These are phyloP conservation scores for Callocephalon fimbriatum DNA, from an alignment of 2,113 vertebrate genomes.

Conservation along the genomic window DNA sequence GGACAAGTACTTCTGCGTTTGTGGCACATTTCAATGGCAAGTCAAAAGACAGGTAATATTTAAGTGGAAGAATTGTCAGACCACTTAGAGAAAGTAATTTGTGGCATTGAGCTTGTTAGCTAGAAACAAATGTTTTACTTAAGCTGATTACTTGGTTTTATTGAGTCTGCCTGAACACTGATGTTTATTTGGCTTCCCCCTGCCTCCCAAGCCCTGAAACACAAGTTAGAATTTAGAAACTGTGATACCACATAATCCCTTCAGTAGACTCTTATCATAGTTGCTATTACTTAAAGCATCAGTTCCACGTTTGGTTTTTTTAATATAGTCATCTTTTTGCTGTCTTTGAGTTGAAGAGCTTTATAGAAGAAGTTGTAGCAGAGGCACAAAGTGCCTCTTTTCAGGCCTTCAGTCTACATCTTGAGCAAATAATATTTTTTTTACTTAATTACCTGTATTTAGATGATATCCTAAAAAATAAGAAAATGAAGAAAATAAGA, in stretches of 20 bases:
- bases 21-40: conserved; percentile 74
- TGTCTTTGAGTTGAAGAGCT: not conserved
- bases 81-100: conserved; percentile 8
- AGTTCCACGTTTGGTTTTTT: not conserved
- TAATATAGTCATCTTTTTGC: not conserved
- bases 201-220: not conserved
- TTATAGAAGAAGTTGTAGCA: not conserved
- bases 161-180: not conserved
- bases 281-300: not conserved
- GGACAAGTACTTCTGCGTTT: conserved; percentile 51
- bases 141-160: conserved; percentile 21
- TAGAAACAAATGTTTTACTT: conserved; percentile 39
- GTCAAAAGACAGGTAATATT: conserved; percentile 78
- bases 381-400: not conserved
- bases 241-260: not conserved
- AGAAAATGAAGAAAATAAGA: not conserved
- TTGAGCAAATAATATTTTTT: not conserved
- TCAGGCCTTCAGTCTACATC: not conserved
- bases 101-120: conserved; percentile 19
- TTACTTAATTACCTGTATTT: not conserved
- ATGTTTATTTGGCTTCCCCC: not conserved
- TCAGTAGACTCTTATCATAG: not conserved
- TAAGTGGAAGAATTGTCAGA: not conserved
- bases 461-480: not conserved
- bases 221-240: not conserved